Conservation (phyloP, 2,797 vertebrate genomes). For the Okamejei kenojei region DNA sequence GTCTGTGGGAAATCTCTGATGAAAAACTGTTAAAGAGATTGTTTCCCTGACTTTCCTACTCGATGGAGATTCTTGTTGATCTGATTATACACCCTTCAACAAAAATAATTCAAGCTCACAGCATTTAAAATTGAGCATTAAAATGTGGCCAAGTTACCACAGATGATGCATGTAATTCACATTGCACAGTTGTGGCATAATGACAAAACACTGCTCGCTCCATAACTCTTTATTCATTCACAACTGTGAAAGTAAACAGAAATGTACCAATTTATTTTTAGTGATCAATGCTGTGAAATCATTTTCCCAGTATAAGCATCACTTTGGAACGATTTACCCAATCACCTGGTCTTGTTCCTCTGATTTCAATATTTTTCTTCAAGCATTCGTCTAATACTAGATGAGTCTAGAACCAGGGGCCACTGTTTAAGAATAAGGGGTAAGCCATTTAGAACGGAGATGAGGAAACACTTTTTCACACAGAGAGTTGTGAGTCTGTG, state of each 20-base stretch:
- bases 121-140: not conserved
- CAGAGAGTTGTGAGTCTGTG: too few species aligned
- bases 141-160: not conserved
- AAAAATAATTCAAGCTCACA: not conserved
- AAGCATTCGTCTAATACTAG: not conserved
- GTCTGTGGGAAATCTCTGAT: not conserved
- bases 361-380: not conserved
- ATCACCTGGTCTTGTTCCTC: not conserved
- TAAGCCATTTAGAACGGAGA: too few species aligned
- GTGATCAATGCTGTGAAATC: too few species aligned
- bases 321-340: not conserved
- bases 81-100: not conserved
- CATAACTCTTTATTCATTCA: not conserved
- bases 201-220: not conserved
- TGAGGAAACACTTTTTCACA: too few species aligned
- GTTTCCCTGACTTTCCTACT: not conserved
- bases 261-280: not conserved
- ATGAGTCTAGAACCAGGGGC: too few species aligned
- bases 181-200: slow-evolving; percentile 4
- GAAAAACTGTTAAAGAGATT: not conserved
- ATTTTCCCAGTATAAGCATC: not conserved
- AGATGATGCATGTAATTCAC: not conserved
- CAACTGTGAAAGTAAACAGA: not conserved
- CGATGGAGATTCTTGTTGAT: not conserved
- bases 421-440: too few species aligned